phyloP scores from a whole-genome alignment of 1,140 invertebrate species.

The Amphibalanus amphitrite region DNA sequence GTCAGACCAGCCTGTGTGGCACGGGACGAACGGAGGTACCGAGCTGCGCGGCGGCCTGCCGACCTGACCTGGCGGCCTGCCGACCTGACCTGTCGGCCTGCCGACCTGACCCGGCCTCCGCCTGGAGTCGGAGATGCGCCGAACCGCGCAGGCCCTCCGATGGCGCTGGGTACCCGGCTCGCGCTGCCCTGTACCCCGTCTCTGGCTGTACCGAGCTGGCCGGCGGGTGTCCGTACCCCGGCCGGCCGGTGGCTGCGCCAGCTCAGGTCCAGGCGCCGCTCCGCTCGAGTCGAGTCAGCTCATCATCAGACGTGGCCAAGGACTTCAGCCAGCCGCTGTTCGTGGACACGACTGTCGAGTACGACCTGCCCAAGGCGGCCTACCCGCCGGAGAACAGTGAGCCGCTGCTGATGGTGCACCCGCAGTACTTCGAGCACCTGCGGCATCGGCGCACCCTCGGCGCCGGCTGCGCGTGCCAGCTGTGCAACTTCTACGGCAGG shows the following conservation, averaged over 20 bases:
- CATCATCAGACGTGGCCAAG: not conserved
- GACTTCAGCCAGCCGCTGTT: conserved; percentile 11
- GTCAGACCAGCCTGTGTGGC: not conserved
- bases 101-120: too few species aligned
- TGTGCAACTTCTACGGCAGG: not conserved
- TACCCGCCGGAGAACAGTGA: conserved; percentile 12
- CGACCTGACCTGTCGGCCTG: too few species aligned
- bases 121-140: not conserved
- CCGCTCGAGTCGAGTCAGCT: not conserved
- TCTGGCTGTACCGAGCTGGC: too few species aligned
- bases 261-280: not conserved
- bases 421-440: conserved; percentile 8
- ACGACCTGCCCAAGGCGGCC: conserved; percentile 11
- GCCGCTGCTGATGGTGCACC: conserved; percentile 12
- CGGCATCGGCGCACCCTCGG: not conserved
- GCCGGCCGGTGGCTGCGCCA: not conserved
- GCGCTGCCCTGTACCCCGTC: too few species aligned
- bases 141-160: not conserved
- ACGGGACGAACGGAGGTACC: not conserved
- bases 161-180: too few species aligned
- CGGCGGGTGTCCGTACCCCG: not conserved
- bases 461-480: not conserved
- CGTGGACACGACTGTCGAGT: conserved; percentile 11
- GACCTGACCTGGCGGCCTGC: too few species aligned
- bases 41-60: too few species aligned